Evolutionary conservation across 2,797 vertebrate genomes (phyloP).

Genomic region (Furcifer pardalis): DNA sequence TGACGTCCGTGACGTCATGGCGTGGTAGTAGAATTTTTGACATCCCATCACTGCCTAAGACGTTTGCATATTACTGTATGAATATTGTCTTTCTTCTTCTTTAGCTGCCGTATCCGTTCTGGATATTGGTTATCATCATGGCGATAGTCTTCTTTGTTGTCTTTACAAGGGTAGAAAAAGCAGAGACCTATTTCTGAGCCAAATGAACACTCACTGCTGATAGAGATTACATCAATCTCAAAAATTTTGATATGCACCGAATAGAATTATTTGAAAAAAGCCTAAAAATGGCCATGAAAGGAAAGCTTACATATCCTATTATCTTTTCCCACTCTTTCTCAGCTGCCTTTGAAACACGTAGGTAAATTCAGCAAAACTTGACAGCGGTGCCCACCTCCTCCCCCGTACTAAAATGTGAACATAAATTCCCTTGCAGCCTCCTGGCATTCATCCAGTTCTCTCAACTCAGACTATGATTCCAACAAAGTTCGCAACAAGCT

Average conservation of each 20-base stretch:
- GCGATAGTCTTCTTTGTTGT: neutral
- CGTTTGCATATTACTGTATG: too few species aligned
- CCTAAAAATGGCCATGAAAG: neutral
- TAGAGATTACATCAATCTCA: neutral
- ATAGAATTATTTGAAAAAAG: neutral
- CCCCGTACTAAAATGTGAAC: neutral
- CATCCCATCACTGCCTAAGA: too few species aligned
- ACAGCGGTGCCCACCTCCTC: neutral
- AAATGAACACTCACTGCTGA: neutral
- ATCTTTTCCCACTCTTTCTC: neutral
- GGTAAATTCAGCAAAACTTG: neutral
- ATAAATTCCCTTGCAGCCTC: accelerated
- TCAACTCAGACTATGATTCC: slow-evolving; percentile 74
- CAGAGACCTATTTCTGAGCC: neutral
- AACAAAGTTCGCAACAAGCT: slow-evolving; percentile 89
- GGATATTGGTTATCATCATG: neutral
- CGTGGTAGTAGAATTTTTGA: too few species aligned
- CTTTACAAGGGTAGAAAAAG: neutral
- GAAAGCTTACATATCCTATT: neutral
- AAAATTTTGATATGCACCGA: neutral
- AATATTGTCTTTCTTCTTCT: neutral
- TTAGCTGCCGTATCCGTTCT: too few species aligned
- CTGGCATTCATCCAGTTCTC: neutral
- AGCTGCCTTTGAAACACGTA: neutral
- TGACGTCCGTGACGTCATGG: too few species aligned